A percentile compares a stretch with the other conserved stretches of the same genome.
These are phyloP conservation scores for Trichosurus vulpecula DNA, from an alignment of 2,797 vertebrate species.

Conservation along the genomic window DNA sequence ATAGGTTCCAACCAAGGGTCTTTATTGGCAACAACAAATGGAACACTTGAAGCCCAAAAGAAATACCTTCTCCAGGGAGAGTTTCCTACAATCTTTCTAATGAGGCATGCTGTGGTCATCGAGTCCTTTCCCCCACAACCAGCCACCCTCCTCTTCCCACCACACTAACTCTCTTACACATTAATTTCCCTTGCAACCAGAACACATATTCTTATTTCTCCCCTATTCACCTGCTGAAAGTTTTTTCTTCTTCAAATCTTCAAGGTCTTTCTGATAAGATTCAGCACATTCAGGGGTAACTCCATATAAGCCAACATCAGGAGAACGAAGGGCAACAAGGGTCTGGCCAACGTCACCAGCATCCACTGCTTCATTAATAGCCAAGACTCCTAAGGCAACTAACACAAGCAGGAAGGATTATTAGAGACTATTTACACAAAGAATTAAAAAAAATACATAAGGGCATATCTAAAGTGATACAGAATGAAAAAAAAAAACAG, in stretches of 20 bases:
- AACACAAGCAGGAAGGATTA: background rate
- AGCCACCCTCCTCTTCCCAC: background rate
- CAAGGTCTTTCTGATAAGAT: constrained; percentile 92
- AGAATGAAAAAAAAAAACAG: background rate
- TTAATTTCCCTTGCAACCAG: background rate
- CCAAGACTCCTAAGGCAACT: constrained; percentile 94
- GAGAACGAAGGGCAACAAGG: constrained; percentile 88
- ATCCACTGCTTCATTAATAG: constrained; percentile 94
- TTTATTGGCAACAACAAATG: background rate
- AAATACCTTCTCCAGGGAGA: background rate
- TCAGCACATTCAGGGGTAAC: constrained; percentile 94
- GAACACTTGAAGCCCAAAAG: background rate
- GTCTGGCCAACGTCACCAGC: constrained; percentile 88
- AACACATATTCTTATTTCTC: background rate
- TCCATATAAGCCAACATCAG: constrained; percentile 93
- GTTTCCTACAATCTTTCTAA: background rate
- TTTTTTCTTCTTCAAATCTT: constrained; percentile 88
- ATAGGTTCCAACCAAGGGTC: background rate
- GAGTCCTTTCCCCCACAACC: background rate
- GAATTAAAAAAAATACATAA: background rate
- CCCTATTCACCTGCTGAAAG: constrained; percentile 87
- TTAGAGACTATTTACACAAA: background rate
- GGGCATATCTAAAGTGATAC: background rate
- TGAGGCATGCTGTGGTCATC: background rate
- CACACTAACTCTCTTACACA: background rate